Percentiles rank a stretch among this genome's conserved stretches.
Conservation (phyloP, 1,140 invertebrate species). For the Dinoponera quadriceps region DNA sequence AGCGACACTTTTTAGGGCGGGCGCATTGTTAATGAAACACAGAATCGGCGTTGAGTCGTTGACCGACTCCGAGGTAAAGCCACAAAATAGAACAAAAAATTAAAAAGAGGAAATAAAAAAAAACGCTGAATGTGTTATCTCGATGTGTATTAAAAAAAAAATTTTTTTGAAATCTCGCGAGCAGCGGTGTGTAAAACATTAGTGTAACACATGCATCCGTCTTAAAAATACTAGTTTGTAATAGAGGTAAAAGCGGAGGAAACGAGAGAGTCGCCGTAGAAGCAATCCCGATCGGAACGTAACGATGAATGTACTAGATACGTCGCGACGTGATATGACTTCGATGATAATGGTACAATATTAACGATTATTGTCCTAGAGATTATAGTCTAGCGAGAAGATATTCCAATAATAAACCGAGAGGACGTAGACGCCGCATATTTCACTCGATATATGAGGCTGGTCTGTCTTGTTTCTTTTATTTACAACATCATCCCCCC, state of each 20-base stretch:
- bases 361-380: constrained; percentile 81
- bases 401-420: constrained; percentile 81
- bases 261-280: constrained; percentile 37
- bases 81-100: too few species aligned
- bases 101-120: background rate
- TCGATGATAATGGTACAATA: constrained; percentile 79
- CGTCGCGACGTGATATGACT: constrained; percentile 71
- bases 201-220: constrained; percentile 55
- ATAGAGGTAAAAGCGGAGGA: constrained; percentile 20
- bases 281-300: constrained; percentile 58
- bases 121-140: constrained; percentile 21
- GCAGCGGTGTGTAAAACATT: background rate
- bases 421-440: constrained; percentile 77
- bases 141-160: constrained; percentile 10
- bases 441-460: constrained; percentile 73
- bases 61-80: background rate
- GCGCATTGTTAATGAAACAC: constrained; percentile 31
- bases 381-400: constrained; percentile 75
- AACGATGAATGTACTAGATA: constrained; percentile 73
- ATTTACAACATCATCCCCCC: constrained; percentile 32
- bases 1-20: constrained; percentile 51
- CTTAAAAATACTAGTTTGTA: constrained; percentile 52
- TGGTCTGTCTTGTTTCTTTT: constrained; percentile 38
- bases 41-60: constrained; percentile 17
- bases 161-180: constrained; percentile 5